Base-by-base conservation (phyloP, 2,113 vertebrate genomes). In the Sander vitreus region DNA sequence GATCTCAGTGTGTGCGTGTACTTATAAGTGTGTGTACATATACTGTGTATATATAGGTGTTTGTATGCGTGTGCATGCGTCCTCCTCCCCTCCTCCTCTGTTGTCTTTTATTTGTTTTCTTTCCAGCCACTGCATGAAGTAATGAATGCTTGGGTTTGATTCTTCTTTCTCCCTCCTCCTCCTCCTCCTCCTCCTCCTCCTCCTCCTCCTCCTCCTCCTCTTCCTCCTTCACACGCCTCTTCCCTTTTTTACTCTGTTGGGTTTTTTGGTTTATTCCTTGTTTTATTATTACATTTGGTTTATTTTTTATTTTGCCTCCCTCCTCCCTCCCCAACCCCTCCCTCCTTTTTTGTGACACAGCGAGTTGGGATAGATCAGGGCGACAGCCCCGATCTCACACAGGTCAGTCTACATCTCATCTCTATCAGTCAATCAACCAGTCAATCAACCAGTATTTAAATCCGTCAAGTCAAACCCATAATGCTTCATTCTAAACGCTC, bases 301-400 rank as follows among this genome's bases (percentile, higher is more conserved):
- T 91, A 84, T 90, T 86, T 91, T 90, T 93, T 85, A 85, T 92
- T 93, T 91, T 89, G 86, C 88, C 83, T 90, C 82, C 84, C 88
- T 88, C 88, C 86, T 77, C 71, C 84, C 74, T 65, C 81, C 75
- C 81, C 76, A 58, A 36, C 81, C 78, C 88, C 83, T 75, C 73
- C 88, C 76, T 89, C 90, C 86, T 93, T 93, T 96, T 95, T 93
- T 96, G 91, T 96, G 95, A 97, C 93, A 94, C 94, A 98, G 97
- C 96, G 96, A 97, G 96, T 97, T 96, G 97, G 97, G 95, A 96
- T 98, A 94, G 96, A 97, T 96, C 96, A 96, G 94, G 96, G 96
- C 91, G 94, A 96, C 94, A 97, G 97, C 96, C 97, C 97, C 88
- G 94, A 97, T 96, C 95, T 99, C 94, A 96, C 95, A 96, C 96